These are phyloP conservation scores for Stratiolaelaps scimitus DNA, from an alignment of 1,140 invertebrate genomes.

Conservation along the genomic window DNA sequence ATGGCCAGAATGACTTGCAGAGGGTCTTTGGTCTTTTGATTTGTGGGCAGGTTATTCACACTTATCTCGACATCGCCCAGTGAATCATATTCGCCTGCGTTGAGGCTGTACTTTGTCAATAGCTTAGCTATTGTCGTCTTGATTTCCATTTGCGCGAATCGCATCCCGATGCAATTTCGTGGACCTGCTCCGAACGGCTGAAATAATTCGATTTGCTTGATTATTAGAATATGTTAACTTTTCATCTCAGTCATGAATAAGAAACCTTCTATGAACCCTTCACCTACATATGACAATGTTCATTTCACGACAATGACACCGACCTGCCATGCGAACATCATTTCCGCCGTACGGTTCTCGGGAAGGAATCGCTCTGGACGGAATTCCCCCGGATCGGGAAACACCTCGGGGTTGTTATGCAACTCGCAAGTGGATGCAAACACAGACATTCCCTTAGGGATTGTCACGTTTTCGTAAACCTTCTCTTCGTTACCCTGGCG, in stretches of 20 bases:
- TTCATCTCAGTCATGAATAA: too few relatives aligned
- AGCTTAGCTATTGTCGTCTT: slow-evolving; percentile 33
- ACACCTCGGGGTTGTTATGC: slow-evolving; percentile 43
- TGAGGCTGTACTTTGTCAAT: slow-evolving; percentile 32
- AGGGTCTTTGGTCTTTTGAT: too few relatives aligned
- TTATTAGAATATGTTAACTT: too few relatives aligned
- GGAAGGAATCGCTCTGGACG: slow-evolving; percentile 42
- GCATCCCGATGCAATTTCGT: slow-evolving; percentile 42
- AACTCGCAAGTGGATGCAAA: slow-evolving; percentile 34
- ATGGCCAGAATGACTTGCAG: too few relatives aligned
- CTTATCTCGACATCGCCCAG: too few relatives aligned
- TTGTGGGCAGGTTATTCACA: too few relatives aligned
- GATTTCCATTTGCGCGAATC: slow-evolving; percentile 34
- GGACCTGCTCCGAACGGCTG: slow-evolving; percentile 40
- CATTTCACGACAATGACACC: too few relatives aligned
- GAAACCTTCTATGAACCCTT: too few relatives aligned
- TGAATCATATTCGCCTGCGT: too few relatives aligned
- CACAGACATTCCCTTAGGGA: not conserved
- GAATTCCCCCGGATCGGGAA: slow-evolving; percentile 44
- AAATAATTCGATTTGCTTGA: too few relatives aligned
- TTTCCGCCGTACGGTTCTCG: slow-evolving; percentile 30
- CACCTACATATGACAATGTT: too few relatives aligned
- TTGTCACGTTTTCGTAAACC: slow-evolving; percentile 38
- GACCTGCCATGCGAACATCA: slow-evolving; percentile 39
- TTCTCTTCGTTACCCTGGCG: slow-evolving; percentile 35